Evolutionary conservation across 2,888 invertebrate species (phyloP), one percentile per base, ranked within the genome.

Genomic region (Calameuta idolon): DNA sequence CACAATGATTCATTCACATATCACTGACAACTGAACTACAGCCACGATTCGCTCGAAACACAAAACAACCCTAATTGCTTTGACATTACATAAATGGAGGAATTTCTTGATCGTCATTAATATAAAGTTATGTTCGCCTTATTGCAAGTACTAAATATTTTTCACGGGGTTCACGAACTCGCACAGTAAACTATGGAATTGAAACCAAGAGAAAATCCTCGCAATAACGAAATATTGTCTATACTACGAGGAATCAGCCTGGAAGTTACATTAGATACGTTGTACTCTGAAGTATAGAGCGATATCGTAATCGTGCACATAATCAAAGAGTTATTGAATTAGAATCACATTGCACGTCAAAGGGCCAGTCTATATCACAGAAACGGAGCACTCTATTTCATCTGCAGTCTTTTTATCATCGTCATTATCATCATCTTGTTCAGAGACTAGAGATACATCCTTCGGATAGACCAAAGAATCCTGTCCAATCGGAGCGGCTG

Each of bases 301-400:
- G 5, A 34, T 12, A 34, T 31, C 71, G 71, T 33, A 71, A 71
- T 71, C 71, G 31, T 71, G 71, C 15, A 34, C 31, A 31, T 12
- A 31, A 12, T 40, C 74, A 34, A 33, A 55, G 35, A 55, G 40
- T 33, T n/a, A 74, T 75, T n/a, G 68, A 77, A 68, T 75, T 23
- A 77, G 55, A 75, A 75, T 31, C 74, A 75, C 74, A 75, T 68
- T 23, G 23, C 73, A 34, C 34, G 23, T 30, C n/a, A 69, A 76
- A 80, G 75, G 79, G 83, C 82, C 83, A 86, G 86, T 88, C 86
- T 91, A 91, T 91, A 91, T 91, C 91, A 91, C 91, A 90, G 91
- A 90, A 90, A 90, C 87, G 87, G 90, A 84, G 80, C 83, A 83
- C 75, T 89, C 90, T 87, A 86, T 88, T 86, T 89, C 90, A 75